These are phyloP conservation scores for Podarcis muralis DNA, from an alignment of 2,113 vertebrate genomes.

Conservation along the genomic window DNA sequence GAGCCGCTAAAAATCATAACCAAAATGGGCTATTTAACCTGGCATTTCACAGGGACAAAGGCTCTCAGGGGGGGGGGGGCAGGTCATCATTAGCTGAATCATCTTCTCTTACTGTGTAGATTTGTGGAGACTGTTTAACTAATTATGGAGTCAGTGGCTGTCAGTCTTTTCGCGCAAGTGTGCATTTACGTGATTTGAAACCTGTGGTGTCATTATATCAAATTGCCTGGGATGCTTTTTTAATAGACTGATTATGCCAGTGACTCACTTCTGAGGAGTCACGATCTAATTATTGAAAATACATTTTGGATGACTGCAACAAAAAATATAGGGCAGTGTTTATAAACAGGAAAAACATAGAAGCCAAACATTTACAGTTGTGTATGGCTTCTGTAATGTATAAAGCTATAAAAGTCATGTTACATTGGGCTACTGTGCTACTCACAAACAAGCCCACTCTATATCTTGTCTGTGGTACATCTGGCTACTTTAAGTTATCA, in stretches of 20 bases:
- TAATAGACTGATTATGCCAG: conserved; percentile 17
- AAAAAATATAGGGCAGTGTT: background rate
- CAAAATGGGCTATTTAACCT: background rate
- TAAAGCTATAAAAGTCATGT: background rate
- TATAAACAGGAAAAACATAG: background rate
- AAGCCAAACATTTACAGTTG: background rate
- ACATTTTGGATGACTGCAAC: background rate
- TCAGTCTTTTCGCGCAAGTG: background rate
- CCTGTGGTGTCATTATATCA: background rate
- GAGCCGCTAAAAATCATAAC: background rate
- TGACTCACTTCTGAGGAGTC: background rate
- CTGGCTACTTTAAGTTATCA: background rate
- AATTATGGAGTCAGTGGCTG: background rate
- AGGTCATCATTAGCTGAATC: background rate
- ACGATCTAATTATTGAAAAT: conserved; percentile 17
- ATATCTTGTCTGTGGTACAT: no score
- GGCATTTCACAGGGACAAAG: background rate
- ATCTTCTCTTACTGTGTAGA: background rate
- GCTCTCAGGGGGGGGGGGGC: background rate
- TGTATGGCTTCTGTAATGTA: background rate
- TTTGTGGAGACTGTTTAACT: background rate
- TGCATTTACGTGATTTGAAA: conserved; percentile 14
- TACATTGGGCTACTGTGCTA: background rate
- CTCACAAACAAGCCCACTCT: background rate
- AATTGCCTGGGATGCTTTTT: background rate